Evolutionary conservation across 2,797 vertebrate genomes (phyloP), one percentile per base, ranked within the genome.

Genomic region (Myiotriccus ornatus): DNA sequence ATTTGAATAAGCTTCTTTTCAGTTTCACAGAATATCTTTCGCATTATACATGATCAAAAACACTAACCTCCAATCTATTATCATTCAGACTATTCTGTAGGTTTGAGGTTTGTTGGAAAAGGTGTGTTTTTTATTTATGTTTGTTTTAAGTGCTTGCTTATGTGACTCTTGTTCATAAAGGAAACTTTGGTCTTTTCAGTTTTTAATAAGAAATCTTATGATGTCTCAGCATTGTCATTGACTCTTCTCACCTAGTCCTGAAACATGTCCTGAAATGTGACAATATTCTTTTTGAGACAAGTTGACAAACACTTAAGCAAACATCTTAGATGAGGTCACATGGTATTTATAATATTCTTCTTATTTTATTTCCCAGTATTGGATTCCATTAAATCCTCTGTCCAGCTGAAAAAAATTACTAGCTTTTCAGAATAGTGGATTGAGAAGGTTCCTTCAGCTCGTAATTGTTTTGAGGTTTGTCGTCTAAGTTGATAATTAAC

Each of bases 81-180:
- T 35, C 22, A 53, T 79, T 86, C 35, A 55, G 9, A 19, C 9
- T 39, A 1, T 49, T 39, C 37, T 59, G 6, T 44, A 60, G 15
- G 41, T 53, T 81, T 62, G 27, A 47, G 2, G 7, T 43, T 81
- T 57, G 27, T 32, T 84, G 53, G 12, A 1, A 11, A 23, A n/a
- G 18, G 12, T n/a, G 15, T 11, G 0, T 7, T 67, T 83, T 65
- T 67, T n/a, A 13, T 15, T 77, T 1, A 1, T 28, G 5, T 60
- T 81, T 84, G 25, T 74, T 88, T 73, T 46, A 86, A 68, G 16
- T 32, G 44, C 41, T 74, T 15, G 7, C 22, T 75, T 17, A 14
- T n/a, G 43, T 37, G n/a, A 20, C 9, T 24, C 17, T 76, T 67
- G 49, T 50, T 78, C 28, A 53, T 34, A 47, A 83, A 76, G 23